Conservation (phyloP, 2,113 vertebrate species). For the Corythornis cristatus region DNA sequence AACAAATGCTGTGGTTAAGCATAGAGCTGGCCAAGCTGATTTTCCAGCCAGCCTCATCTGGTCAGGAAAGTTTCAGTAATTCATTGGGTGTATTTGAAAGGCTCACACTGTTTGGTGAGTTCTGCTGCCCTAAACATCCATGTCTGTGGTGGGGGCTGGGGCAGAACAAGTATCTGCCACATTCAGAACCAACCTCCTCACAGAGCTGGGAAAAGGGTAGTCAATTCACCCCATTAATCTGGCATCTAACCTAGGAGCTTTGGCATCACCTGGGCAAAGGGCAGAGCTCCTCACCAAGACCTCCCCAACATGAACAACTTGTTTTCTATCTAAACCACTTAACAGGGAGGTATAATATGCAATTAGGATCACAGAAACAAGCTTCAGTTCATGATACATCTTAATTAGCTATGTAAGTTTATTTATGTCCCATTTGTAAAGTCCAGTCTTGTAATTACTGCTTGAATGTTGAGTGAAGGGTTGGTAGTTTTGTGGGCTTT, state of each 20-base stretch:
- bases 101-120: neutral
- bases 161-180: neutral
- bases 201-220: neutral
- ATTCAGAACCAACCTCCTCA: neutral
- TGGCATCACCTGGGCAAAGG: neutral
- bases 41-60: neutral
- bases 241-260: neutral
- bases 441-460: slow-evolving; percentile 53
- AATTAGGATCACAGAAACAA: slow-evolving; percentile 54
- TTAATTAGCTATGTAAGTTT: slow-evolving; percentile 74
- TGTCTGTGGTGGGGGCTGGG: neutral
- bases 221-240: neutral
- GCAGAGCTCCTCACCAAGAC: neutral
- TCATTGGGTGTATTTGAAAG: neutral
- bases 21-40: neutral
- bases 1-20: neutral
- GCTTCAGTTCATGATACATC: slow-evolving; percentile 54
- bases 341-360: slow-evolving; percentile 44
- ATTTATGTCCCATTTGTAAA: slow-evolving; percentile 71
- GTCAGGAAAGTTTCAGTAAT: neutral
- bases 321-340: slow-evolving; percentile 59
- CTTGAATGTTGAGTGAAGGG: slow-evolving; percentile 1
- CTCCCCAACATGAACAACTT: neutral
- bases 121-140: neutral
- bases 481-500: neutral